A percentile compares a stretch with the other conserved stretches of the same genome.
These are phyloP conservation scores for Silurus glanis DNA, from an alignment of 2,113 vertebrate species.

Conservation along the genomic window DNA sequence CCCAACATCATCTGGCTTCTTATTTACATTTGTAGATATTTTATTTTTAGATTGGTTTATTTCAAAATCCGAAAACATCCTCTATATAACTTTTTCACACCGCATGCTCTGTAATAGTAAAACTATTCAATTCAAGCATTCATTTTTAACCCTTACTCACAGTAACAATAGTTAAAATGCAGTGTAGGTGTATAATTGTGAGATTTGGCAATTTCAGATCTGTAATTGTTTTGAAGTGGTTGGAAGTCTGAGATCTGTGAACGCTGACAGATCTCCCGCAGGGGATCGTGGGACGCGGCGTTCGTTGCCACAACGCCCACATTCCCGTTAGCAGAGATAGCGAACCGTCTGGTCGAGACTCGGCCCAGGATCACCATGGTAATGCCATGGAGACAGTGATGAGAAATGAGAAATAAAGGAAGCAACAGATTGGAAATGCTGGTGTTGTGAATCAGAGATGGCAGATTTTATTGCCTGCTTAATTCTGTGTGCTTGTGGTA, in stretches of 20 bases:
- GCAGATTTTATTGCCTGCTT: constrained; percentile 20
- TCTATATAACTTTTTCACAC: not conserved
- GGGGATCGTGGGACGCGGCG: constrained; percentile 32
- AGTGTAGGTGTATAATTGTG: constrained; percentile 28
- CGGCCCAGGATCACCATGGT: constrained; percentile 50
- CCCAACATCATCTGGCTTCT: not conserved
- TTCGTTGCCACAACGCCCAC: constrained; percentile 48
- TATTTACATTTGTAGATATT: not conserved
- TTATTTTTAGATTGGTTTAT: not conserved
- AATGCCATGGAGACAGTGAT: constrained; percentile 52
- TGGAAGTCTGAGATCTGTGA: constrained; percentile 37
- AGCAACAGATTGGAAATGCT: constrained; percentile 37
- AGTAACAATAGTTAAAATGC: not conserved
- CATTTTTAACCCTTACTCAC: not conserved
- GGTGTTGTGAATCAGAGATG: constrained; percentile 33
- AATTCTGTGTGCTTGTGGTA: constrained; percentile 22
- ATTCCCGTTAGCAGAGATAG: constrained; percentile 35
- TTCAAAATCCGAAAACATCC: not conserved
- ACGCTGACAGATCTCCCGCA: constrained; percentile 25
- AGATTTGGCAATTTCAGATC: constrained; percentile 23
- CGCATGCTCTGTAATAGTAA: not conserved
- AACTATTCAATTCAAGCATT: not conserved
- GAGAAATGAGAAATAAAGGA: constrained; percentile 23
- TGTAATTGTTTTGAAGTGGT: constrained; percentile 43
- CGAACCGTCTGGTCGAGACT: constrained; percentile 46